These are phyloP conservation scores for Crossocerus cetratus DNA, from an alignment of 2,888 invertebrate genomes.

Conservation along the genomic window DNA sequence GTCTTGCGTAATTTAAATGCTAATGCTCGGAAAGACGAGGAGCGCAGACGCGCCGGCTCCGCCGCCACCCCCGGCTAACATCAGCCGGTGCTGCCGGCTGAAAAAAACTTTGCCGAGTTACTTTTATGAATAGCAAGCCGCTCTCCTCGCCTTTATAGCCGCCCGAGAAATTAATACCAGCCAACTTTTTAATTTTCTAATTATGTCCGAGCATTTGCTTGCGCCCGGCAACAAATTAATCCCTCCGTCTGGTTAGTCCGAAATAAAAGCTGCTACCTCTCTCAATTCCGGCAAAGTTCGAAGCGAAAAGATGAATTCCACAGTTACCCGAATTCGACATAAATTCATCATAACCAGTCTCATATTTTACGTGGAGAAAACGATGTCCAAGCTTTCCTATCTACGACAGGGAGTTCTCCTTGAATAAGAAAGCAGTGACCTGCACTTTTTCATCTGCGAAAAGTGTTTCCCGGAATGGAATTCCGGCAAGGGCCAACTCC, in stretches of 20 bases:
- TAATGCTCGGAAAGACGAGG: constrained; percentile 30
- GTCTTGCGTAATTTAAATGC: constrained; percentile 36
- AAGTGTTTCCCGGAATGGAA: background rate
- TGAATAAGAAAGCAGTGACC: background rate
- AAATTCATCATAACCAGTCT: too few species aligned
- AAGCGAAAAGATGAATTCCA: too few species aligned
- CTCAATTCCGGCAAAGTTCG: too few species aligned
- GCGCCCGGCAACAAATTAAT: background rate
- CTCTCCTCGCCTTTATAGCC: background rate
- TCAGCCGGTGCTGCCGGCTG: too few species aligned
- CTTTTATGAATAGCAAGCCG: background rate
- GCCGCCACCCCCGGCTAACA: background rate
- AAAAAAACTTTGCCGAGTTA: background rate
- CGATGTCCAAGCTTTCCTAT: too few species aligned
- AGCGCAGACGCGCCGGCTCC: background rate
- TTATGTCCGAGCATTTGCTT: background rate
- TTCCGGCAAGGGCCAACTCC: background rate
- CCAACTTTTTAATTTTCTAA: background rate
- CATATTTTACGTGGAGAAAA: too few species aligned
- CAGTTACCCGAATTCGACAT: too few species aligned
- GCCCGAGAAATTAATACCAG: background rate
- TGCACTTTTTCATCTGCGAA: background rate
- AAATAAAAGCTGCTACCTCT: too few species aligned
- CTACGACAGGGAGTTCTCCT: too few species aligned
- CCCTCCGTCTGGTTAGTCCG: background rate